Evolutionary conservation across 2,797 vertebrate species (phyloP).

Genomic region (Merluccius polli): DNA sequence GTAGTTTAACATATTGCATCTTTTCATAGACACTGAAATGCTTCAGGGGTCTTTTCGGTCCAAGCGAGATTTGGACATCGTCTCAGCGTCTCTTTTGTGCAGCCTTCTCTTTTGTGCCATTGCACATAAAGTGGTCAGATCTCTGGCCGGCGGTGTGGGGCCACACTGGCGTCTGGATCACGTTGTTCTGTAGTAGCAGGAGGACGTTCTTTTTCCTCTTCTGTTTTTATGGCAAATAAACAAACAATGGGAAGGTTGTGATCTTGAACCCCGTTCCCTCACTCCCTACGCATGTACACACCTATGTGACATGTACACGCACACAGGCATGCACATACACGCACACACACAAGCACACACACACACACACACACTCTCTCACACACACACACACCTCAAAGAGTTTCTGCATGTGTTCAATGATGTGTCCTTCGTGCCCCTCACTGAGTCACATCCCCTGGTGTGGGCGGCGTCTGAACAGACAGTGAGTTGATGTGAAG

Average conservation of each 20-base stretch:
- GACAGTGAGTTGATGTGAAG: neutral
- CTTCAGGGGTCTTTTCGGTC: neutral
- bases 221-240: conserved; percentile 29
- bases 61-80: too few species aligned
- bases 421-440: conserved; percentile 30
- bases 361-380: too few species aligned
- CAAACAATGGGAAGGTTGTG: neutral
- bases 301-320: neutral
- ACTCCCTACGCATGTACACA: neutral
- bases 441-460: conserved; percentile 44
- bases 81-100: too few species aligned
- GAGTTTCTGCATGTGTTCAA: conserved; percentile 43
- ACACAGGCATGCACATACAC: too few species aligned
- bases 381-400: conserved; percentile 34
- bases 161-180: too few species aligned
- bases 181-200: neutral
- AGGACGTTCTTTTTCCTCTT: conserved; percentile 10
- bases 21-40: neutral
- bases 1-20: neutral
- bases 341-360: neutral
- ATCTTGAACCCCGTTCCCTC: neutral
- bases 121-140: neutral
- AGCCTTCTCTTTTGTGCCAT: neutral
- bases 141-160: conserved; percentile 24
- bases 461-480: conserved; percentile 16